Evolutionary conservation across 2,888 invertebrate genomes (phyloP).

Genomic region (Cynaeus angustus): DNA sequence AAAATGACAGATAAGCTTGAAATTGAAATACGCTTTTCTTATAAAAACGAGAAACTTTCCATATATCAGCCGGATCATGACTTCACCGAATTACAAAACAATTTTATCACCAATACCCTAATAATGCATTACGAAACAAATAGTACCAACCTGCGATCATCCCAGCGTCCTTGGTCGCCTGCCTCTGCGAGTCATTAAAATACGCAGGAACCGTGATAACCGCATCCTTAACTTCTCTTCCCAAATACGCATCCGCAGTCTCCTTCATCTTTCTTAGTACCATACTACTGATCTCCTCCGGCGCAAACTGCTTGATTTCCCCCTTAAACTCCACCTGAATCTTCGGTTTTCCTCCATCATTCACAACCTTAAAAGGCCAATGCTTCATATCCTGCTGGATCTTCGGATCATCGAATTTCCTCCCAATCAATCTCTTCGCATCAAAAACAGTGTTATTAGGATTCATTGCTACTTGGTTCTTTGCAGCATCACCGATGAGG

Average conservation of each 20-base stretch:
- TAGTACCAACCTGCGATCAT: slow-evolving; percentile 62
- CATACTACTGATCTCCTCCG: slow-evolving; percentile 84
- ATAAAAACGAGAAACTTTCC: no score
- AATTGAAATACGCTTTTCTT: no score
- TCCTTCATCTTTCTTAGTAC: slow-evolving; percentile 78
- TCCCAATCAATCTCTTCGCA: slow-evolving; percentile 83
- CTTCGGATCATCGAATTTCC: slow-evolving; percentile 80
- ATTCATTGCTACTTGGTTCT: slow-evolving; percentile 91
- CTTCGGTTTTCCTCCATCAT: slow-evolving; percentile 78
- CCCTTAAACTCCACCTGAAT: slow-evolving; percentile 80
- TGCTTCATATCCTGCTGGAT: slow-evolving; percentile 85
- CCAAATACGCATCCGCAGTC: slow-evolving; percentile 71
- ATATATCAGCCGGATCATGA: no score
- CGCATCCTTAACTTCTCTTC: slow-evolving; percentile 78
- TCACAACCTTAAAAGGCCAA: slow-evolving; percentile 84
- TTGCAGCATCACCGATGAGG: slow-evolving; percentile 88
- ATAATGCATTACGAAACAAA: no score
- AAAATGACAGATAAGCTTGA: no score
- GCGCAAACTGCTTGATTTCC: slow-evolving; percentile 77
- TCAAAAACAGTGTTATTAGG: slow-evolving; percentile 91
- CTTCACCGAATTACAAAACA: no score
- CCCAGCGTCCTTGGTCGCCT: slow-evolving; percentile 90
- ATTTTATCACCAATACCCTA: no score
- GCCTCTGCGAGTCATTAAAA: slow-evolving; percentile 84
- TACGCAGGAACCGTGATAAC: slow-evolving; percentile 88